These are phyloP conservation scores for Heteronetta atricapilla DNA, from an alignment of 2,113 vertebrate species.

Conservation along the genomic window DNA sequence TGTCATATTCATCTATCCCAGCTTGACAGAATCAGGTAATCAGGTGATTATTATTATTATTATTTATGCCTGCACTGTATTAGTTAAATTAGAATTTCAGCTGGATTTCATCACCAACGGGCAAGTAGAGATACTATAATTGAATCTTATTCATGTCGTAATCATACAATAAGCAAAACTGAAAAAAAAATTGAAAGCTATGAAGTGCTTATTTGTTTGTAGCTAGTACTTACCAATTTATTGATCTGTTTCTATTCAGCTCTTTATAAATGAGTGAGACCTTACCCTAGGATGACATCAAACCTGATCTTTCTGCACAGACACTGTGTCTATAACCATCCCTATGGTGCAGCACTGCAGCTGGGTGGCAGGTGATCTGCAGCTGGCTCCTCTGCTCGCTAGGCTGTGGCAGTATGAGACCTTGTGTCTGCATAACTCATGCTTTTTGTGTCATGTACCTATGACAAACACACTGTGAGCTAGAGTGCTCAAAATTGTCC, in stretches of 20 bases:
- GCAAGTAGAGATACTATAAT: neutral
- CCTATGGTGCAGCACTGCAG: neutral
- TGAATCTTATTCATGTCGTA: neutral
- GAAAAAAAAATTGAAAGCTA: neutral
- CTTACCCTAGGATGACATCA: neutral
- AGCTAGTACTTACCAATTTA: neutral
- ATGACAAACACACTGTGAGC: neutral
- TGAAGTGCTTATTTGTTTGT: neutral
- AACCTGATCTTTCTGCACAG: neutral
- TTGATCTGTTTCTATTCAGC: neutral
- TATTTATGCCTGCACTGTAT: neutral
- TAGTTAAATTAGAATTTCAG: neutral
- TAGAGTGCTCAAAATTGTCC: neutral
- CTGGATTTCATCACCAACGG: neutral
- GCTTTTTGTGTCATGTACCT: fast-evolving
- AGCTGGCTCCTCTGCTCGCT: neutral
- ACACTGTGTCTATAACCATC: neutral
- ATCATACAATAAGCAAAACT: neutral
- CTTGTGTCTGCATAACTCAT: neutral
- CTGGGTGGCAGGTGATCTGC: neutral
- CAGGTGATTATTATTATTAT: neutral
- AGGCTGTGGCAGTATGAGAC: neutral
- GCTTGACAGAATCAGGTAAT: neutral
- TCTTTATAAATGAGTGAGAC: neutral
- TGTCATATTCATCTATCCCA: neutral